Conservation (phyloP, 92 coral and sea anemone species). For the Porites cylindrica region DNA sequence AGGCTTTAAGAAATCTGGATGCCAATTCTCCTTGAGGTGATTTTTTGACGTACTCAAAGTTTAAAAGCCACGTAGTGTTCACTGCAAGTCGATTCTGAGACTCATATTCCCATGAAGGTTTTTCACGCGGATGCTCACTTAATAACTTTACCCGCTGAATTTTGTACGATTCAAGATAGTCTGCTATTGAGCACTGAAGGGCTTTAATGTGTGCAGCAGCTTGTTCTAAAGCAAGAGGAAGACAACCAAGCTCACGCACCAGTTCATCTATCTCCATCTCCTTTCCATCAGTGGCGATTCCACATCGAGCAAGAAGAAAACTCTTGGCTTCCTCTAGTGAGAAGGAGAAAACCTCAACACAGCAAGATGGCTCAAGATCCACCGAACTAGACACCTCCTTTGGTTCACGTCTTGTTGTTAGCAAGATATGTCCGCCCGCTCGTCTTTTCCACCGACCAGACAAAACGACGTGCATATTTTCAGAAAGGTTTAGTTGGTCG, state of each 20-base stretch:
- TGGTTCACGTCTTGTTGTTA: slow-evolving; percentile 44
- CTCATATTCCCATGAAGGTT: slow-evolving; percentile 23
- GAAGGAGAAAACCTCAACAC: slow-evolving; percentile 49
- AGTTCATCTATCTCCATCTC: slow-evolving; percentile 37
- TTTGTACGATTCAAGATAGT: slow-evolving; percentile 58
- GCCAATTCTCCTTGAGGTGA: slow-evolving; percentile 4
- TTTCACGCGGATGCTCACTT: slow-evolving; percentile 48
- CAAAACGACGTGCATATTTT: no score
- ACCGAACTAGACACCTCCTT: slow-evolving; percentile 49
- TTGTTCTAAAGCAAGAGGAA: no score
- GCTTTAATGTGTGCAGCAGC: no score
- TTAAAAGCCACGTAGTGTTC: no score
- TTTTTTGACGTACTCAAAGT: slow-evolving; percentile 47
- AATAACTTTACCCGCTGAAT: slow-evolving; percentile 49
- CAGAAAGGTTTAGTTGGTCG: slow-evolving; percentile 43
- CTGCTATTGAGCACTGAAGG: not conserved
- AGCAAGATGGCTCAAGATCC: slow-evolving; percentile 37
- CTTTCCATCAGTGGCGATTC: not conserved
- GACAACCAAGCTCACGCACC: slow-evolving; percentile 37
- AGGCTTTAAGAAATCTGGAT: slow-evolving; percentile 4
- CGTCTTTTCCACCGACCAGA: no score
- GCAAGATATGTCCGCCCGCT: slow-evolving; percentile 58
- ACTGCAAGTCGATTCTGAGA: no score
- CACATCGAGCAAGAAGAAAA: slow-evolving; percentile 56
- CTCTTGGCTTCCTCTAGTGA: slow-evolving; percentile 48